These are phyloP conservation scores for Ascaphus truei DNA, from an alignment of 2,113 vertebrate species.

Conservation along the genomic window DNA sequence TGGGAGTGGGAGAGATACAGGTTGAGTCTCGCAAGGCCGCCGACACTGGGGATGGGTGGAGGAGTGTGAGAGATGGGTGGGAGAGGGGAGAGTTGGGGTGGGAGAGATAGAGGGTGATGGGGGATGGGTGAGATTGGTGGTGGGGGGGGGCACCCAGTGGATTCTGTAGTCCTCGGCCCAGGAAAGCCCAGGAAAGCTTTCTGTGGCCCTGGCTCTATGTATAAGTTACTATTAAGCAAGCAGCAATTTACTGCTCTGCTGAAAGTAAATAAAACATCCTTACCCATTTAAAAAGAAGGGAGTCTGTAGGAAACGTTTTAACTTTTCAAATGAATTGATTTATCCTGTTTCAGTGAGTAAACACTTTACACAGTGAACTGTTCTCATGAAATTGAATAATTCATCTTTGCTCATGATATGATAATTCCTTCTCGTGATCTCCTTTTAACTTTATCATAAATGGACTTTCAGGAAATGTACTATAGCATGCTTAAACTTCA, in stretches of 20 bases:
- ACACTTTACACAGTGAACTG: background rate
- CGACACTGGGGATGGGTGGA: too few species aligned
- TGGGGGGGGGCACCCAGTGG: too few species aligned
- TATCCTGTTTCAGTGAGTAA: background rate
- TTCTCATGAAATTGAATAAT: conserved; percentile 5
- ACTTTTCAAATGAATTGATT: background rate
- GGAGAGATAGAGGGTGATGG: too few species aligned
- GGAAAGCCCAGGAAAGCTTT: too few species aligned
- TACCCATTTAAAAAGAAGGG: conserved; percentile 8
- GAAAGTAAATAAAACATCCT: background rate
- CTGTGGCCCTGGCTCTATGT: too few species aligned
- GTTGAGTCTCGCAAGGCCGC: too few species aligned
- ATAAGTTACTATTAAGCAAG: too few species aligned
- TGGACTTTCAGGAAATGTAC: conserved; percentile 4
- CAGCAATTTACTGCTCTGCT: background rate
- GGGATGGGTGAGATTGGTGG: too few species aligned
- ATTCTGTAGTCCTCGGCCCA: too few species aligned
- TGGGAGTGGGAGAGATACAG: too few species aligned
- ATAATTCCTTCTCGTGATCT: background rate
- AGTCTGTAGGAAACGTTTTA: conserved; percentile 1
- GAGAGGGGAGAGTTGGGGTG: too few species aligned
- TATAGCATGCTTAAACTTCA: background rate
- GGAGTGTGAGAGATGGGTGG: too few species aligned
- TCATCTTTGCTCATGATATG: conserved; percentile 18
- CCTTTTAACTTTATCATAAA: background rate